Conservation (phyloP, 2,797 vertebrate species). For the Poeciliopsis turneri region DNA sequence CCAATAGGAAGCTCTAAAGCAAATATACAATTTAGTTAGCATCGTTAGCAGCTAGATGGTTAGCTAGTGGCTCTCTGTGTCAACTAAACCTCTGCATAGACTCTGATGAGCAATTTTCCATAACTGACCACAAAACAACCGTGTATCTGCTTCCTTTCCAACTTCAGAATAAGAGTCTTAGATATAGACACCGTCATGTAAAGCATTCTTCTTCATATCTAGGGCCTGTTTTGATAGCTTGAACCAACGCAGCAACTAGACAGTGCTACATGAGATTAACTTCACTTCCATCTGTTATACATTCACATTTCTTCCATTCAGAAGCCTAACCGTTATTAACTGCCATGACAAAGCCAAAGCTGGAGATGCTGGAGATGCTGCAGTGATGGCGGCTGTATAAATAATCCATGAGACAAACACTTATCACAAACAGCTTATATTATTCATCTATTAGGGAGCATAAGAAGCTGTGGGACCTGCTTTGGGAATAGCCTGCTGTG, state of each 20-base stretch:
- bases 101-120: not conserved
- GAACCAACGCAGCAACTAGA: not conserved
- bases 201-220: not conserved
- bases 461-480: constrained; percentile 63
- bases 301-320: constrained; percentile 44
- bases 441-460: constrained; percentile 68
- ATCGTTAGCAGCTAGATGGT: not conserved
- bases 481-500: constrained; percentile 60
- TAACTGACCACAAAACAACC: not conserved
- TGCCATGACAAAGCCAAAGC: constrained; percentile 31
- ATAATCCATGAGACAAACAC: constrained; percentile 71
- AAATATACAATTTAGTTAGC: not conserved
- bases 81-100: not conserved
- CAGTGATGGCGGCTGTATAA: constrained; percentile 48
- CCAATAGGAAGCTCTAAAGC: not conserved
- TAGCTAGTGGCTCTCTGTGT: not conserved
- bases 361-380: constrained; percentile 10
- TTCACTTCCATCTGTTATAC: constrained; percentile 40
- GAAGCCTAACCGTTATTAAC: constrained; percentile 48
- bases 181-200: not conserved
- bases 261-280: not conserved
- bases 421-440: constrained; percentile 63
- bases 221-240: not conserved
- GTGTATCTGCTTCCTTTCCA: not conserved
- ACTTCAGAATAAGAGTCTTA: not conserved